Percentiles rank a stretch among this genome's conserved stretches.
These are phyloP conservation scores for Osmoderma eremita DNA, from an alignment of 2,888 invertebrate species.

Conservation along the genomic window DNA sequence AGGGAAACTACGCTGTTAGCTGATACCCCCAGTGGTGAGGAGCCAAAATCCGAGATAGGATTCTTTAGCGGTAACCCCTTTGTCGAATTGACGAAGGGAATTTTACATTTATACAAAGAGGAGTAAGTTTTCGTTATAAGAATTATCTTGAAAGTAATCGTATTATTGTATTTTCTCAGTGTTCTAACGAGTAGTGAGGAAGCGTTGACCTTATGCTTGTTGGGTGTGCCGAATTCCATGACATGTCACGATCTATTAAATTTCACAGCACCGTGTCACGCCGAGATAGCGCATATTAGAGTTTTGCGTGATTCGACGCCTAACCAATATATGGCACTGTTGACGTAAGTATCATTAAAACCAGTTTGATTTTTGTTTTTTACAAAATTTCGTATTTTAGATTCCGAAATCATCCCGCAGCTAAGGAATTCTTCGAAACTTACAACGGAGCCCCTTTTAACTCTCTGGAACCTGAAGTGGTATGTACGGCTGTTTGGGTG, in stretches of 20 bases:
- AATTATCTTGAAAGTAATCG: not conserved
- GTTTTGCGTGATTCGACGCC: conserved; percentile 92
- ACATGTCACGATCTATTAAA: conserved; percentile 93
- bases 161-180: conserved; percentile 51
- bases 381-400: conserved; percentile 59
- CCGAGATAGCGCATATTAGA: conserved; percentile 88
- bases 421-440: conserved; percentile 90
- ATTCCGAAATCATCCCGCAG: conserved; percentile 78
- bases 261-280: conserved; percentile 93
- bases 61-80: conserved; percentile 97
- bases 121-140: conserved; percentile 72
- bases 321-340: conserved; percentile 97
- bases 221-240: conserved; percentile 90
- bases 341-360: conserved; percentile 73
- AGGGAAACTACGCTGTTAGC: conserved; percentile 62
- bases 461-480: conserved; percentile 88
- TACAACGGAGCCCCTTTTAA: conserved; percentile 95
- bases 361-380: conserved; percentile 32
- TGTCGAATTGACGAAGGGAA: conserved; percentile 96
- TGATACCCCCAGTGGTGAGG: conserved; percentile 54
- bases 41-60: conserved; percentile 68
- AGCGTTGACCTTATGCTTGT: conserved; percentile 87
- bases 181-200: conserved; percentile 64
- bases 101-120: conserved; percentile 96
- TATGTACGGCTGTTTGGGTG: conserved; percentile 96